A percentile compares a stretch with the other conserved stretches of the same genome.
phyloP scores from a whole-genome alignment of 2,888 invertebrate species.

The Acleris laterana region DNA sequence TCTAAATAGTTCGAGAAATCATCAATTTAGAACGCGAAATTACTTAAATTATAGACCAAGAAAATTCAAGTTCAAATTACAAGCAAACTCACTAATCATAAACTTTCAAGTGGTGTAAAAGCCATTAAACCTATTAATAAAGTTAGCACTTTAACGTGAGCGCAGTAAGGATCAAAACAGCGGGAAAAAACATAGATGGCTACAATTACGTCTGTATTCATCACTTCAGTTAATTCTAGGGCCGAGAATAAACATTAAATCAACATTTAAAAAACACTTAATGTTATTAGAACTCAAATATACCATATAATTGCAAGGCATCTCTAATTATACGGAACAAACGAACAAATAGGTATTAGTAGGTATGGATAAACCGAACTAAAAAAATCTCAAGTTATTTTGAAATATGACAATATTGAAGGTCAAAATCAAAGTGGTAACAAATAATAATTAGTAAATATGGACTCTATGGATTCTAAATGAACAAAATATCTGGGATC shows the following conservation, averaged over 20 bases:
- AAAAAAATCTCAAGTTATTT: no score
- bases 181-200: slow-evolving; percentile 19
- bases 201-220: slow-evolving; percentile 35
- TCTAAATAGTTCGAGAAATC: slow-evolving; percentile 9
- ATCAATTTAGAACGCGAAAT: slow-evolving; percentile 10
- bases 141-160: neutral
- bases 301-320: neutral
- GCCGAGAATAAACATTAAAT: slow-evolving; percentile 42
- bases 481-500: no score
- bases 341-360: no score
- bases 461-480: no score
- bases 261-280: slow-evolving; percentile 31
- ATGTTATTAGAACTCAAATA: slow-evolving; percentile 3
- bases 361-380: no score
- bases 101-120: slow-evolving; percentile 9
- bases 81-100: slow-evolving; percentile 1
- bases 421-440: no score
- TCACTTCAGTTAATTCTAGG: slow-evolving; percentile 42
- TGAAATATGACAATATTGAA: no score
- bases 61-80: slow-evolving; percentile 15
- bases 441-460: no score
- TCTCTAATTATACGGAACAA: neutral
- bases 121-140: neutral
- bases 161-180: neutral
- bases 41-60: slow-evolving; percentile 2